phyloP scores from a whole-genome alignment of 1,140 invertebrate genomes.

The Saxidomus purpurata region DNA sequence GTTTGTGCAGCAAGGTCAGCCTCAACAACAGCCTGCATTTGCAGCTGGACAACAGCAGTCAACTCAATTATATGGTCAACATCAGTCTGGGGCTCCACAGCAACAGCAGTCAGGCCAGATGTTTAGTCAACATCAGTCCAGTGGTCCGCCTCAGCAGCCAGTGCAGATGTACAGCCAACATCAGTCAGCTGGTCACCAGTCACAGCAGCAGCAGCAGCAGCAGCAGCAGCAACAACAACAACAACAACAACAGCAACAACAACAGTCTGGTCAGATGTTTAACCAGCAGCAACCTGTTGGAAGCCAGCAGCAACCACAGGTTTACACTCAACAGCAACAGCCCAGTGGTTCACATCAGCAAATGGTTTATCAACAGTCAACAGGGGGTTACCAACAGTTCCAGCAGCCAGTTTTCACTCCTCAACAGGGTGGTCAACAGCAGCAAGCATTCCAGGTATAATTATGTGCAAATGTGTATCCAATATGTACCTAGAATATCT shows the following conservation, averaged over 20 bases:
- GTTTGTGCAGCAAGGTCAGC: constrained; percentile 28
- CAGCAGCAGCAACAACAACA: background rate
- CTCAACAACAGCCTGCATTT: background rate
- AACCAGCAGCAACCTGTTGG: background rate
- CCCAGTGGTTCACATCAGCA: constrained; percentile 8
- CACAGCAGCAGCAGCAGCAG: constrained; percentile 17
- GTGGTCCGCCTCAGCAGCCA: background rate
- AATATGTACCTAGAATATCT: too few species aligned
- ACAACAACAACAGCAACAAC: too few species aligned
- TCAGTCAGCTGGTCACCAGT: constrained; percentile 13
- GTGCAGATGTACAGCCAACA: background rate
- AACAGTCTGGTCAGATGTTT: background rate
- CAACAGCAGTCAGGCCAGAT: background rate
- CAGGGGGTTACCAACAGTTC: constrained; percentile 12
- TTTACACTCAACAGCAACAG: background rate
- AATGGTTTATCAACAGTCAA: constrained; percentile 4
- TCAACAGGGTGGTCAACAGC: background rate
- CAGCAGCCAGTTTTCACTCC: background rate
- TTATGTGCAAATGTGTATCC: too few species aligned
- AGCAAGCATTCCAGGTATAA: constrained; percentile 38
- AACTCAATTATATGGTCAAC: background rate
- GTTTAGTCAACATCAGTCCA: constrained; percentile 2
- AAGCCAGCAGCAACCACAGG: constrained; percentile 22
- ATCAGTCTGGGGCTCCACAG: background rate
- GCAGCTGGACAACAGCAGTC: constrained; percentile 45